These are phyloP conservation scores for Orchestia grillus DNA, from an alignment of 1,140 invertebrate genomes.

Conservation along the genomic window DNA sequence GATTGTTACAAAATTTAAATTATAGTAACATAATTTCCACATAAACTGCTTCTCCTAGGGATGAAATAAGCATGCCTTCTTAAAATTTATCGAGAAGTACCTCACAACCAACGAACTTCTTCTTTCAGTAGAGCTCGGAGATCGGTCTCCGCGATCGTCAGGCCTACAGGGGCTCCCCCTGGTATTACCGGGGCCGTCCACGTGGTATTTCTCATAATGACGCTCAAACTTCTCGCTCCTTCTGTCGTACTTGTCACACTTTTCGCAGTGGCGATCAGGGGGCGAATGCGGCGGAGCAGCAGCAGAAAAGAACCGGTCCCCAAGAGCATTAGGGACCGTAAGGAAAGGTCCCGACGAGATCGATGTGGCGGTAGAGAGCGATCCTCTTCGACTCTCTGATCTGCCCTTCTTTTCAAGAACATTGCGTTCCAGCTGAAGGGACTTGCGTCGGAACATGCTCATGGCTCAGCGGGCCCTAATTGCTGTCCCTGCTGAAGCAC, in stretches of 20 bases:
- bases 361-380: constrained; percentile 62
- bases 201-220: constrained; percentile 18
- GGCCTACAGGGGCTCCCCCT: not conserved
- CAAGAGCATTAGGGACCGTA: constrained; percentile 28
- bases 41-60: not conserved
- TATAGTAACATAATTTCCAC: not conserved
- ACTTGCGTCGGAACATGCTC: constrained; percentile 69
- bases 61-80: not conserved
- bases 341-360: constrained; percentile 48
- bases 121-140: constrained; percentile 65
- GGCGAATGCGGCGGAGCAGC: constrained; percentile 60
- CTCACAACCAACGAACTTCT: constrained; percentile 70
- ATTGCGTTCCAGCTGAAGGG: constrained; percentile 69
- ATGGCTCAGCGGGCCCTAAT: not conserved
- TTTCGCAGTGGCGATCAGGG: constrained; percentile 63
- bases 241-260: constrained; percentile 47
- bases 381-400: constrained; percentile 69
- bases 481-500: not conserved
- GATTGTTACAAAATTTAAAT: not conserved
- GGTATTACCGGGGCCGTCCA: constrained; percentile 5
- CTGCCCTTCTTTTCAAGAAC: constrained; percentile 66
- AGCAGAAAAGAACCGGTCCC: constrained; percentile 18
- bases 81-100: constrained; percentile 62
- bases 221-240: constrained; percentile 52
- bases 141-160: constrained; percentile 33